These are phyloP conservation scores for Parus major DNA, from an alignment of 2,113 vertebrate genomes.

Conservation along the genomic window DNA sequence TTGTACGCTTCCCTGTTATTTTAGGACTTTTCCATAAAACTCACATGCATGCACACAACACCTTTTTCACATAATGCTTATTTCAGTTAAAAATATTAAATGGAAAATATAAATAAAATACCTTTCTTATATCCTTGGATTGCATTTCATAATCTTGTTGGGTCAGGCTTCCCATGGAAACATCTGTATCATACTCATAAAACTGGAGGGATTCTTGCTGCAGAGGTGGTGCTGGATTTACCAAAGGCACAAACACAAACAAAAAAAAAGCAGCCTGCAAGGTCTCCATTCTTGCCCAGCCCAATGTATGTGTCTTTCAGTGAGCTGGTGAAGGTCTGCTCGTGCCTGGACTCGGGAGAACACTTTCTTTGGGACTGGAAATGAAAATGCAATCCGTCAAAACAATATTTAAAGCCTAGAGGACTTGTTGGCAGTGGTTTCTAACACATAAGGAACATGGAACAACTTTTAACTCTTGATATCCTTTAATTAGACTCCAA, in stretches of 20 bases:
- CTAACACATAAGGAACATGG: slow-evolving; percentile 81
- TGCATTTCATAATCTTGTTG: slow-evolving; percentile 72
- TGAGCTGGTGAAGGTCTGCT: slow-evolving; percentile 59
- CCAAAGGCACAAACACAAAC: slow-evolving; percentile 77
- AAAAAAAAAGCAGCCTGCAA: slow-evolving; percentile 75
- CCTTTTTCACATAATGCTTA: not conserved
- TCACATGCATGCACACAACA: slow-evolving; percentile 14
- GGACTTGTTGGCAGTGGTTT: slow-evolving; percentile 85
- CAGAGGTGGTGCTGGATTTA: slow-evolving; percentile 74
- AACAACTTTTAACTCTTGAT: slow-evolving; percentile 90
- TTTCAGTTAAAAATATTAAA: slow-evolving; percentile 26
- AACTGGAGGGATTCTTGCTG: slow-evolving; percentile 51
- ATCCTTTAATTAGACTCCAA: slow-evolving; percentile 73
- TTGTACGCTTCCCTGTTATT: not conserved
- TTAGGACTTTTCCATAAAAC: not conserved
- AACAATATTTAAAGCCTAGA: slow-evolving; percentile 95
- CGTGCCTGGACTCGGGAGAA: slow-evolving; percentile 60
- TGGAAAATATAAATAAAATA: slow-evolving; percentile 69
- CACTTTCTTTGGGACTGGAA: slow-evolving; percentile 79
- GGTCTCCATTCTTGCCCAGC: slow-evolving; percentile 77
- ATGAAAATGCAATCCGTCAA: slow-evolving; percentile 84
- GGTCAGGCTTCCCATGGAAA: slow-evolving; percentile 52
- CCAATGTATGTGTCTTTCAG: slow-evolving; percentile 50
- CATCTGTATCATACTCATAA: slow-evolving; percentile 64
- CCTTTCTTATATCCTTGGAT: slow-evolving; percentile 70